phyloP scores from a whole-genome alignment of 2,888 invertebrate genomes.

The Camponotus fellah region DNA sequence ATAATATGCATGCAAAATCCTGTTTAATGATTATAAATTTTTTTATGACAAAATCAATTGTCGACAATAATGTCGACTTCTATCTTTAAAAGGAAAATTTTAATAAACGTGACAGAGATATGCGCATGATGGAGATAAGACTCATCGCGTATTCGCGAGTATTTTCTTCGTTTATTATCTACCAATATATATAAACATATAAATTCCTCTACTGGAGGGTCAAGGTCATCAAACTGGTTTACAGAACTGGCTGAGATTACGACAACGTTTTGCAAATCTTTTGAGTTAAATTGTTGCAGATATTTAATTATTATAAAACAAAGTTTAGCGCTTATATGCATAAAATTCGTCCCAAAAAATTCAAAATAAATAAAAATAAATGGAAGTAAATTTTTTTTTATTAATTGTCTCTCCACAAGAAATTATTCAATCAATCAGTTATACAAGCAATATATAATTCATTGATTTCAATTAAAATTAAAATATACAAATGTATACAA shows the following conservation, averaged over 20 bases:
- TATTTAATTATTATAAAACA: not conserved
- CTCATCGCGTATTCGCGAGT: not conserved
- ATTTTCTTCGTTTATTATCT: slow-evolving; percentile 38
- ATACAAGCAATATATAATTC: no score
- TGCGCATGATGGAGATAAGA: not conserved
- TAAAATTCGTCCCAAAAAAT: not conserved
- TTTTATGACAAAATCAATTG: not conserved
- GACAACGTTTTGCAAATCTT: not conserved
- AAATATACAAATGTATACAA: not conserved
- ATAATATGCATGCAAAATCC: not conserved
- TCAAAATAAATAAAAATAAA: not conserved
- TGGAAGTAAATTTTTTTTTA: not conserved
- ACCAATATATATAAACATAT: not conserved
- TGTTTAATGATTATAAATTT: not conserved
- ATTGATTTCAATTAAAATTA: not conserved
- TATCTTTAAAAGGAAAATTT: not conserved
- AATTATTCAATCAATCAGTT: not conserved
- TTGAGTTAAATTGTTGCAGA: not conserved
- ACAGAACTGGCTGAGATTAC: slow-evolving; percentile 33
- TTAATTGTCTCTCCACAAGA: not conserved
- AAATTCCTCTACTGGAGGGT: slow-evolving; percentile 52
- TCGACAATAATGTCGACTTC: not conserved
- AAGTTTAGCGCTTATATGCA: not conserved
- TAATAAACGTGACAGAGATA: not conserved
- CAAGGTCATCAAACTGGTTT: slow-evolving; percentile 76